phyloP scores from a whole-genome alignment of 2,113 vertebrate species.

The Ammodytes marinus region DNA sequence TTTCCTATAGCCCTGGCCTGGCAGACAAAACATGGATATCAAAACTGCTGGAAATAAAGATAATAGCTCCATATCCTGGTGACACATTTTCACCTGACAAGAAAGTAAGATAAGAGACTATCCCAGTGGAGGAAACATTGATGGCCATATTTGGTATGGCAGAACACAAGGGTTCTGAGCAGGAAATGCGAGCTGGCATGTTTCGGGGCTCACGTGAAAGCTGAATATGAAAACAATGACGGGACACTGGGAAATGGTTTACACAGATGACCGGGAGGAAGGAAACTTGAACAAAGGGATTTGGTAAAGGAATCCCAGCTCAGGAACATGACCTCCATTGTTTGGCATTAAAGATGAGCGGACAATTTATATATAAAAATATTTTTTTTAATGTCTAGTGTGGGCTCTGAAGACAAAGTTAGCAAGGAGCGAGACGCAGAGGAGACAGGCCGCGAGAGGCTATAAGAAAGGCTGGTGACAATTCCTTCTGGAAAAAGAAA shows the following conservation, averaged over 20 bases:
- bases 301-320: conserved; percentile 40
- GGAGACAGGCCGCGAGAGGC: conserved; percentile 32
- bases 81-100: conserved; percentile 3
- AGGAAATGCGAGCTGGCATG: conserved; percentile 48
- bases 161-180: background rate
- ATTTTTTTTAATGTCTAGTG: background rate
- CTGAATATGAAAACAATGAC: conserved; percentile 62
- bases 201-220: conserved; percentile 26
- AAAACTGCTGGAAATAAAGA: conserved; percentile 28
- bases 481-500: conserved; percentile 56
- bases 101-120: conserved; percentile 30
- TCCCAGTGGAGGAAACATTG: conserved; percentile 6
- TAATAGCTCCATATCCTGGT: conserved; percentile 13
- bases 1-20: background rate
- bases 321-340: conserved; percentile 20
- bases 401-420: conserved; percentile 21
- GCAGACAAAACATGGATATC: background rate
- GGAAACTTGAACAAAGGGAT: conserved; percentile 66
- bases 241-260: conserved; percentile 34
- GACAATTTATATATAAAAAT: background rate
- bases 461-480: conserved; percentile 22
- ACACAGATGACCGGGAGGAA: conserved; percentile 61
- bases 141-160: conserved; percentile 49
- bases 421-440: conserved; percentile 25
- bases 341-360: conserved; percentile 10